Evolutionary conservation across 2,113 vertebrate species (phyloP), one percentile per base, ranked within the genome.

Genomic region (Falco punctatus): DNA sequence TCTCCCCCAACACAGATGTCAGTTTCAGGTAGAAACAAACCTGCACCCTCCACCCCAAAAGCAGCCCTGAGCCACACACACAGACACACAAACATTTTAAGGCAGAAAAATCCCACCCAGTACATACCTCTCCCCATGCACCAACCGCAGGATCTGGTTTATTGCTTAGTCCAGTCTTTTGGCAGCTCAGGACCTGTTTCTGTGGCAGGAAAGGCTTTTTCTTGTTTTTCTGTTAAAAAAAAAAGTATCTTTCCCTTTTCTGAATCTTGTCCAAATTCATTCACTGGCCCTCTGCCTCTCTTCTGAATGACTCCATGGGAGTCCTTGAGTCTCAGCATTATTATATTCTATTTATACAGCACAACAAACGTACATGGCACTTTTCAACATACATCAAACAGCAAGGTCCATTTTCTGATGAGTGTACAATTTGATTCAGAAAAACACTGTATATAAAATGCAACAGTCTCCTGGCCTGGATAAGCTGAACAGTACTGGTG

Each of bases 321-420:
- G 93, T 80, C 89, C 72, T 88, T 61, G 58, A 92, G 86, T 42
- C 93, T 83, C 91, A 91, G 83, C 75, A 69, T 73, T 92, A 52
- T 69, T 95, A 35, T 83, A 24, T 90, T 90, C 91, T 94, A 91
- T 95, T 95, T 91, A 83, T 86, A 52, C 75, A 64, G 69, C 84
- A 20, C 81, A 22, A 73, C 35, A 81, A 96, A 58, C 0, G 16
- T 3, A 15, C 27, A 1, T 44, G 64, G 84, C 64, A 28, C 92
- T 91, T 94, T 35, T 44, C 91, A 66, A 27, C 84, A 58, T 20
- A 21, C 77, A 78, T 78, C 94, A 67, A 81, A 15, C 51, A 73
- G 73, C 72, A 15, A 89, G 70, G 77, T 70, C 81, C 64, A 2
- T 77, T 89, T 94, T 66, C 90, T 81, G 93, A 87, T 32, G 73